Percentiles rank a stretch among this genome's conserved stretches.
phyloP scores from a whole-genome alignment of 2,888 invertebrate species.

The Aradus depressus region DNA sequence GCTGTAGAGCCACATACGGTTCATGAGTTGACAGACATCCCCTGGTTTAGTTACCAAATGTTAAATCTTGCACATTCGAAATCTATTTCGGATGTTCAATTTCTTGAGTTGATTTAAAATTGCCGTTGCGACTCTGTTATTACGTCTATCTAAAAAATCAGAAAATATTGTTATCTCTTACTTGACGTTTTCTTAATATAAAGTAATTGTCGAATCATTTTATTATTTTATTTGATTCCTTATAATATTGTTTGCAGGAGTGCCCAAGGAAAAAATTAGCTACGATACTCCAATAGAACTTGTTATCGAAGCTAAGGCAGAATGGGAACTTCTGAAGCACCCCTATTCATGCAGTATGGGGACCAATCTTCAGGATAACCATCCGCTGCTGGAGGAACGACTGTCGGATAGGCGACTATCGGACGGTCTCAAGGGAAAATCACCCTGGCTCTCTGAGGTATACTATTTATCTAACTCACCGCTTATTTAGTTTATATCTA shows the following conservation, averaged over 20 bases:
- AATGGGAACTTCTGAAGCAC: constrained; percentile 73
- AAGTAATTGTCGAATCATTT: not conserved
- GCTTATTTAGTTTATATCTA: no score
- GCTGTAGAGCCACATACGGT: no score
- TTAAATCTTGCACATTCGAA: no score
- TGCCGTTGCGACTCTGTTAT: not conserved
- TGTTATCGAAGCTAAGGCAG: constrained; percentile 72
- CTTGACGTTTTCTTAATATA: not conserved
- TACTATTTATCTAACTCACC: no score
- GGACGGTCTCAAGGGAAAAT: not conserved
- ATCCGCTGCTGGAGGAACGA: no score
- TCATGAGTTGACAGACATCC: no score
- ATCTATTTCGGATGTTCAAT: no score
- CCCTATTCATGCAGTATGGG: constrained; percentile 46
- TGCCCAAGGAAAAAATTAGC: constrained; percentile 72
- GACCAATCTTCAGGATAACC: constrained; percentile 61
- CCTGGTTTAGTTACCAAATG: no score
- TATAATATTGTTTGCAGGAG: constrained; percentile 38
- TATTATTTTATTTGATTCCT: not conserved
- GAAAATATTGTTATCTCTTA: not conserved
- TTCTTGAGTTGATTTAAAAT: not conserved
- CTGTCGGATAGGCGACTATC: no score
- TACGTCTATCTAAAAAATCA: not conserved
- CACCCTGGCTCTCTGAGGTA: constrained; percentile 5
- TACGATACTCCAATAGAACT: constrained; percentile 80